Conservation (phyloP, 2,888 invertebrate species). For the Troilus luridus region DNA sequence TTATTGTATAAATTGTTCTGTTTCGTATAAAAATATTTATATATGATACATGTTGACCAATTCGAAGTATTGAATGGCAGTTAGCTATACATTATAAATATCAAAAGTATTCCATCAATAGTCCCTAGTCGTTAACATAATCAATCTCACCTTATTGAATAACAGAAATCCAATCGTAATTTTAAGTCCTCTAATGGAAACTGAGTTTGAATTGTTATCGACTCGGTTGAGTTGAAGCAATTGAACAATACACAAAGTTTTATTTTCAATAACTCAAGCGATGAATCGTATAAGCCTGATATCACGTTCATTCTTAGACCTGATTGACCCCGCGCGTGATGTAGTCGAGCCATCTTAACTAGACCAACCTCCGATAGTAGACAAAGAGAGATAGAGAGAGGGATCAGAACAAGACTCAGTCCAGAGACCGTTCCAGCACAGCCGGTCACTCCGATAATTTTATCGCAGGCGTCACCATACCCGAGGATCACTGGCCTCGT, state of each 20-base stretch:
- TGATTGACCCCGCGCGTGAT: constrained; percentile 24
- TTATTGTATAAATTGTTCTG: no score
- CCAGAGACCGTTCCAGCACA: background rate
- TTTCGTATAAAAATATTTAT: no score
- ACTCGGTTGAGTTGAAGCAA: background rate
- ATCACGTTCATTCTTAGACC: background rate
- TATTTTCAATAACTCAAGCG: background rate
- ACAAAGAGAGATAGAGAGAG: background rate
- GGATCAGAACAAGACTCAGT: no score
- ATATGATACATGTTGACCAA: no score
- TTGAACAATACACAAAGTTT: background rate
- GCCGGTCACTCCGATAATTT: background rate
- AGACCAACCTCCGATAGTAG: background rate
- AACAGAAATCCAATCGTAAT: no score
- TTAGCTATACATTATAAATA: no score
- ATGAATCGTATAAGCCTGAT: background rate
- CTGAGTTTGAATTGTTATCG: no score
- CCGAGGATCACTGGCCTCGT: constrained; percentile 7
- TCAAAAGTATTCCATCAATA: no score
- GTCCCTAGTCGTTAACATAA: no score
- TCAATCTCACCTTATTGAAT: no score
- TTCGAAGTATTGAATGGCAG: no score
- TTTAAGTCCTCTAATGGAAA: no score
- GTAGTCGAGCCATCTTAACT: background rate
- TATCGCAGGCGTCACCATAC: background rate